phyloP scores from a whole-genome alignment of 2,888 invertebrate species.

The Iselma pallidipennis region DNA sequence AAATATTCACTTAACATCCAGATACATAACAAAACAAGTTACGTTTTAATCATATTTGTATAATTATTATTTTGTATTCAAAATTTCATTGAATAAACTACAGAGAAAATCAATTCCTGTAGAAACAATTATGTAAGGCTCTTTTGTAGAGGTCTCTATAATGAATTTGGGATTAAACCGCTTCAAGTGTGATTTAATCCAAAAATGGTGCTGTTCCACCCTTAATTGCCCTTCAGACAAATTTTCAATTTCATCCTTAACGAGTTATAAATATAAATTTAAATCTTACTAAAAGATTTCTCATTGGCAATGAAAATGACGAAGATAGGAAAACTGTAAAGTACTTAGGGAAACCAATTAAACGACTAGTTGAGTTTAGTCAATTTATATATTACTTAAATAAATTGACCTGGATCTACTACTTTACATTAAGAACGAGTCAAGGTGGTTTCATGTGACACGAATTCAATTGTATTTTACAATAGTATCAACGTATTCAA shows the following conservation, averaged over 20 bases:
- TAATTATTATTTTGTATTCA: too few relatives aligned
- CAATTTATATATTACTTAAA: background rate
- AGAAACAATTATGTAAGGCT: too few relatives aligned
- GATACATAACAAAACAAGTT: too few relatives aligned
- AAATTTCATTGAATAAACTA: too few relatives aligned
- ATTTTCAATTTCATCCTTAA: slow-evolving; percentile 6
- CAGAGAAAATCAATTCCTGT: too few relatives aligned
- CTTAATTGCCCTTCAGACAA: background rate
- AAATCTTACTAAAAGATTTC: background rate
- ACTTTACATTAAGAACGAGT: background rate
- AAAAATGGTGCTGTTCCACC: background rate
- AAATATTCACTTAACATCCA: too few relatives aligned
- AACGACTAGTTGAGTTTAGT: slow-evolving; percentile 1
- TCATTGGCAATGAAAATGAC: background rate
- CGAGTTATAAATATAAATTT: slow-evolving; percentile 3
- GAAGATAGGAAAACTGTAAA: background rate
- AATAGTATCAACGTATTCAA: too few relatives aligned
- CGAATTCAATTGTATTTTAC: too few relatives aligned
- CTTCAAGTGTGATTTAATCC: background rate
- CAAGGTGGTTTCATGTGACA: background rate
- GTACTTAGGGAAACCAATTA: slow-evolving; percentile 2
- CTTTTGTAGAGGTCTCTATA: too few relatives aligned
- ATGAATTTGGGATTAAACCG: background rate
- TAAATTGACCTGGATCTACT: background rate
- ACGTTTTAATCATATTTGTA: too few relatives aligned